Evolutionary conservation across 2,888 invertebrate species (phyloP), one percentile per base, ranked within the genome.

Genomic region (Endotricha flammealis): DNA sequence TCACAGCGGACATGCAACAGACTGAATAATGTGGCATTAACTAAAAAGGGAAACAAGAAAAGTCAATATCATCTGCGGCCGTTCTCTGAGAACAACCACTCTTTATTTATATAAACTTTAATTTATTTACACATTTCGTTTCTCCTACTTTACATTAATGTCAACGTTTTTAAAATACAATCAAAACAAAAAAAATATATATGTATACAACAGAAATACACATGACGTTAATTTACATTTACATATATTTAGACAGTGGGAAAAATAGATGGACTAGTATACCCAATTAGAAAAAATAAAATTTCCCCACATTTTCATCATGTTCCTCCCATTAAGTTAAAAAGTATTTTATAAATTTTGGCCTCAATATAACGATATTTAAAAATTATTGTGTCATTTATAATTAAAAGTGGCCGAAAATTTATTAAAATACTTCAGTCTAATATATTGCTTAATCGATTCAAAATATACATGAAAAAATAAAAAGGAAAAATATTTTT

Each of bases 51-150:
- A 50, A 46, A 56, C 55, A 57, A 56, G 58, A 39, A 36, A 41
- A 36, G 31, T 10, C 11, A 9, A 47, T 49, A 51, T 56, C 53
- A 57, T 63, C 71, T 67, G 77, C 65, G 62, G 74, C 54, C 53
- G 69, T 73, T 57, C 86, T 86, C 75, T 63, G 73, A 86, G 86
- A 79, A 82, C 68, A 69, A 56, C 73, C 75, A 68, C 73, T 72
- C 68, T 85, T 86, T 86, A 86, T 86, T 80, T 82, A 79, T 81
- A 86, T 85, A 86, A 86, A 85, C 86, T 85, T 86, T 86, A 85
- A 83, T 75, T 82, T 85, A 85, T 85, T 78, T 86, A 83, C 85
- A 86, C 70, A 78, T 82, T 85, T 80, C 68, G 71, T 70, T 75
- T 71, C 53, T 58, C 71, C 86, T 86, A 86, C 86, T 83, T 85